Evolutionary conservation across 2,113 vertebrate genomes (phyloP), one percentile per base, ranked within the genome.

Genomic region (Vireo altiloquus): DNA sequence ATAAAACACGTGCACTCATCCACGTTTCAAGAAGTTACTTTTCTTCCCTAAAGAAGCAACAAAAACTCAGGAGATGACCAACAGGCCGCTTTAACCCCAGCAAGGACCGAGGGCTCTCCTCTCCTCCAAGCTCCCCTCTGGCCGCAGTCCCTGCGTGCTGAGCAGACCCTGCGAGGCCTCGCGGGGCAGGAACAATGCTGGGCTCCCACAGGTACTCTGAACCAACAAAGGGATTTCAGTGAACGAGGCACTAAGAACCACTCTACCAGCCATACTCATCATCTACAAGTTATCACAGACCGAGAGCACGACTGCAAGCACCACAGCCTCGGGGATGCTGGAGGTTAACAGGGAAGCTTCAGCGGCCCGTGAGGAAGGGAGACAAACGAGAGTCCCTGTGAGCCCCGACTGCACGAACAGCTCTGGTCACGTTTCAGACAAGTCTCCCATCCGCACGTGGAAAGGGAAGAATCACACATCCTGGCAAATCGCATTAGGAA

Each of bases 251-350:
- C 59, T 39, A 37, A 46, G 27, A 46, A 23, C 1, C 24, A 37
- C 57, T 64, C 65, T 27, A 31, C 12, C 25, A 18, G 76, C 22
- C 69, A 42, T 1, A 2, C 35, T 78, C 15, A 1, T 28, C 13
- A 1, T 2, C 28, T 25, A 3, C 13, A 25, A 46, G 53, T 27
- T 12, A 50, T 3, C 40, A 10, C 0, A 30, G 40, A 4, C 15
- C 2, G 3, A 42, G 12, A 64, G 35, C n/a, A 57, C 1, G 1
- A 30, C 1, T 1, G 0, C 50, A 28, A 57, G 42, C 2, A 2
- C 37, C n/a, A 25, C 61, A 53, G 15, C 10, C 46, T n/a, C 37
- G 2, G 50, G 22, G 28, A 44, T 19, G 46, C 24, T 22, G 40
- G 13, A 47, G 25, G 30, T 37, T n/a, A 56, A 9, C 2, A 1